Conservation (phyloP, 2,797 vertebrate genomes). For the Carapus acus region DNA sequence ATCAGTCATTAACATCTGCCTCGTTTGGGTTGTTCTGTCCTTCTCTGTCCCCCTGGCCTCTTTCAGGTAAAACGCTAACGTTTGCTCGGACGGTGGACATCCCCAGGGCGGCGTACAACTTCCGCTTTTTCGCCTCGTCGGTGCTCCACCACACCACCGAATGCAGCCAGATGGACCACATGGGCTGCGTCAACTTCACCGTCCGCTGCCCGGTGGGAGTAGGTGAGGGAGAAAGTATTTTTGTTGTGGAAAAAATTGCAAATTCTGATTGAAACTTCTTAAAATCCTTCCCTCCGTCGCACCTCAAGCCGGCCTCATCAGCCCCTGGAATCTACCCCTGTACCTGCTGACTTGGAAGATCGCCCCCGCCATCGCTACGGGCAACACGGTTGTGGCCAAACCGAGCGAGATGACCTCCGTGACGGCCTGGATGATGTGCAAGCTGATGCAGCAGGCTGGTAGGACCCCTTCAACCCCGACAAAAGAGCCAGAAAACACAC, state of each 20-base stretch:
- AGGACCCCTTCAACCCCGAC: conserved; percentile 32
- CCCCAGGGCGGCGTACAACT: conserved; percentile 82
- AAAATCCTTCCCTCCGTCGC: conserved; percentile 14
- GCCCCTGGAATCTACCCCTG: conserved; percentile 94
- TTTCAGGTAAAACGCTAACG: conserved; percentile 83
- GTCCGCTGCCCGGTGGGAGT: conserved; percentile 84
- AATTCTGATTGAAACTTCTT: not conserved
- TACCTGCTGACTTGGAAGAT: conserved; percentile 98
- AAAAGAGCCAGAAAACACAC: too few species aligned
- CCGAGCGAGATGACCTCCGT: conserved; percentile 98
- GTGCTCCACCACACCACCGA: conserved; percentile 83
- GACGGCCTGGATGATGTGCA: conserved; percentile 97
- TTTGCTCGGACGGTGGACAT: conserved; percentile 87
- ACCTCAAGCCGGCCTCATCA: conserved; percentile 86
- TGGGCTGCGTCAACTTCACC: conserved; percentile 87
- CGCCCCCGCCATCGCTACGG: conserved; percentile 86
- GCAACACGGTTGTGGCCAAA: conserved; percentile 94
- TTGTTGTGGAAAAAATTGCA: too few species aligned
- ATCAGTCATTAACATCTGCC: too few species aligned
- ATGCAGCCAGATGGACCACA: conserved; percentile 82
- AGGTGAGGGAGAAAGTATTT: too few species aligned
- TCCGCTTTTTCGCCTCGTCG: conserved; percentile 91
- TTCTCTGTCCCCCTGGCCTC: not conserved
- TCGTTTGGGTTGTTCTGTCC: not conserved
- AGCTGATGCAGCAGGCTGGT: conserved; percentile 87